A percentile compares a stretch with the other conserved stretches of the same genome.
phyloP scores from a whole-genome alignment of 1,140 invertebrate species.

The Pachyrhynchus sulphureomaculatus region DNA sequence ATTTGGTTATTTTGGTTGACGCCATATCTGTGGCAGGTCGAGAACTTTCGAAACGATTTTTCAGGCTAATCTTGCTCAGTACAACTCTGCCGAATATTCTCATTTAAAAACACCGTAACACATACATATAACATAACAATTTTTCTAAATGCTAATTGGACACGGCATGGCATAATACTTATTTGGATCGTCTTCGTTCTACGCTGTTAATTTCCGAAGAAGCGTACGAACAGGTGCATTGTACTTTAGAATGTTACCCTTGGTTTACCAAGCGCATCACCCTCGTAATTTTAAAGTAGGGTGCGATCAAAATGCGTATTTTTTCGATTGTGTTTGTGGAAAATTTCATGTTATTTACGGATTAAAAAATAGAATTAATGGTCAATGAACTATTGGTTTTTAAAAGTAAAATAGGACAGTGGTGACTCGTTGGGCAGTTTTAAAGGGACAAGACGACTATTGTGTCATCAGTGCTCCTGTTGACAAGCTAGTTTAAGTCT shows the following conservation, averaged over 20 bases:
- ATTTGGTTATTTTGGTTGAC: too few species aligned
- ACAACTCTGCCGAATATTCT: background rate
- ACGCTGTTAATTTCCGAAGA: conserved; percentile 23
- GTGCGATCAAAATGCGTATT: conserved; percentile 17
- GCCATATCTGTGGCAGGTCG: too few species aligned
- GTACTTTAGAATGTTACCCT: conserved; percentile 30
- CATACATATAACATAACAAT: conserved; percentile 7
- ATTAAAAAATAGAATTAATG: too few species aligned
- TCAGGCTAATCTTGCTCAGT: background rate
- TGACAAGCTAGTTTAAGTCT: too few species aligned
- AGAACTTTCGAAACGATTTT: too few species aligned
- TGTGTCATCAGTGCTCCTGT: too few species aligned
- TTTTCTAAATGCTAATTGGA: conserved; percentile 8
- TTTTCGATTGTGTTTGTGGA: background rate
- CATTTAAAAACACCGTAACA: conserved; percentile 12
- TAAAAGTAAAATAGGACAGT: too few species aligned
- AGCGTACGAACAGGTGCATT: conserved; percentile 28
- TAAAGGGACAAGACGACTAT: too few species aligned
- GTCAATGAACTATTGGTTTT: too few species aligned
- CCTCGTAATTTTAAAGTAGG: conserved; percentile 16
- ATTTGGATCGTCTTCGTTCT: conserved; percentile 25
- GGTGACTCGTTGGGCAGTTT: too few species aligned
- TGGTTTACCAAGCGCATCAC: conserved; percentile 27
- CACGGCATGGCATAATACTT: conserved; percentile 18
- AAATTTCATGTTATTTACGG: too few species aligned